Percentiles rank a stretch among this genome's conserved stretches.
Conservation (phyloP, 2,888 invertebrate genomes). For the Cyaniris semiargus region DNA sequence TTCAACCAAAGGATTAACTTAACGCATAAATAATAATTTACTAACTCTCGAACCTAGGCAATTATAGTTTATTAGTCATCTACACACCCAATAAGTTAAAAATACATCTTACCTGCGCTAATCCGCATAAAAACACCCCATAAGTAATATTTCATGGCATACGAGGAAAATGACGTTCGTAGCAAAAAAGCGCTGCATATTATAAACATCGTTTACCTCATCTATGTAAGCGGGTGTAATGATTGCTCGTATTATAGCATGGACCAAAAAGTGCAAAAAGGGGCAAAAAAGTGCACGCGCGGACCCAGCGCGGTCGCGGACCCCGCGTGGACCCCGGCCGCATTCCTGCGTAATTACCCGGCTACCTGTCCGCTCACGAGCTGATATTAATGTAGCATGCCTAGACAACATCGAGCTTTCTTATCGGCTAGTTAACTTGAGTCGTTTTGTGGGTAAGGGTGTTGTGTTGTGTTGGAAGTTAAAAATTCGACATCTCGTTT, state of each 20-base stretch:
- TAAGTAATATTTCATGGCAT: neutral
- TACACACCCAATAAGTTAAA: neutral
- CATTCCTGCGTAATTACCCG: constrained; percentile 4
- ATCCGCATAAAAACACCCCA: neutral
- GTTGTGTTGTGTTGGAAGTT: neutral
- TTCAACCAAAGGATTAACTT: neutral
- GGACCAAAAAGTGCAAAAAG: constrained; percentile 15
- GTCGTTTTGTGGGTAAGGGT: neutral
- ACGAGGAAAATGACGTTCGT: neutral
- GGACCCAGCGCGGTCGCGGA: constrained; percentile 3
- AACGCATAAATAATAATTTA: neutral
- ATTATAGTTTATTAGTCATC: neutral
- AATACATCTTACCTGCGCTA: neutral
- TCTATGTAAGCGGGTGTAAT: constrained; percentile 8
- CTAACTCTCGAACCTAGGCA: too few relatives aligned
- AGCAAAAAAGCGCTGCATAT: neutral
- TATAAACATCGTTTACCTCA: constrained; percentile 5
- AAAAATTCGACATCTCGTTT: neutral
- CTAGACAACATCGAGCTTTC: neutral
- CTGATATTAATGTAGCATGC: neutral
- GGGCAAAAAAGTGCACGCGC: neutral
- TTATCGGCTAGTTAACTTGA: neutral
- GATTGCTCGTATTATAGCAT: constrained; percentile 14
- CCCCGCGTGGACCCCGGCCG: neutral
- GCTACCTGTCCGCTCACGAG: neutral